Percentiles rank a stretch among this genome's conserved stretches.
These are phyloP conservation scores for Patiria miniata DNA, from an alignment of 35 echinoderm and acorn worm species.

Conservation along the genomic window DNA sequence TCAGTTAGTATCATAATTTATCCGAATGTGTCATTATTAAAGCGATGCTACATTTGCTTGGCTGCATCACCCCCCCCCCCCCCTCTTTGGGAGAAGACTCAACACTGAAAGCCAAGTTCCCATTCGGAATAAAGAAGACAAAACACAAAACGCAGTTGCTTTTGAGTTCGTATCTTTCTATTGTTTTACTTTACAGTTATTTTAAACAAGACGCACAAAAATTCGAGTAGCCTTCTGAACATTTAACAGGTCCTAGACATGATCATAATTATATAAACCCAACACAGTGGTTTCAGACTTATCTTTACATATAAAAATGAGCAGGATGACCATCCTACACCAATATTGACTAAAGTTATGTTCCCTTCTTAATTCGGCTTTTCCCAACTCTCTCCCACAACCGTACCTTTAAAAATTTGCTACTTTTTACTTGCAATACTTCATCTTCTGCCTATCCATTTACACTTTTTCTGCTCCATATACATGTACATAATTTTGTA, in stretches of 20 bases:
- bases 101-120: no score
- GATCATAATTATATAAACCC: neutral
- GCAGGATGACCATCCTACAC: neutral
- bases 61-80: no score
- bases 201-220: slow-evolving; percentile 17
- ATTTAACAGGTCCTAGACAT: neutral
- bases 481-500: neutral
- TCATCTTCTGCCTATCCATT: neutral
- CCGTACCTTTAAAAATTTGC: neutral
- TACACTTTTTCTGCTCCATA: neutral
- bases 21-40: no score
- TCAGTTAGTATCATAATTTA: no score
- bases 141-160: no score
- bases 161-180: no score
- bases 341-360: neutral
- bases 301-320: neutral
- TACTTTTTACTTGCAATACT: neutral
- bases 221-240: slow-evolving; percentile 5
- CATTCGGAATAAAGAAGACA: no score
- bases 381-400: neutral
- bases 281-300: neutral
- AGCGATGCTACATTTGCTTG: no score
- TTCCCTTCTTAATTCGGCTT: neutral
- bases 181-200: slow-evolving; percentile 20
- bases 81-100: no score